Evolutionary conservation across 2,113 vertebrate genomes (phyloP).

Genomic region (Bubo scandiacus): DNA sequence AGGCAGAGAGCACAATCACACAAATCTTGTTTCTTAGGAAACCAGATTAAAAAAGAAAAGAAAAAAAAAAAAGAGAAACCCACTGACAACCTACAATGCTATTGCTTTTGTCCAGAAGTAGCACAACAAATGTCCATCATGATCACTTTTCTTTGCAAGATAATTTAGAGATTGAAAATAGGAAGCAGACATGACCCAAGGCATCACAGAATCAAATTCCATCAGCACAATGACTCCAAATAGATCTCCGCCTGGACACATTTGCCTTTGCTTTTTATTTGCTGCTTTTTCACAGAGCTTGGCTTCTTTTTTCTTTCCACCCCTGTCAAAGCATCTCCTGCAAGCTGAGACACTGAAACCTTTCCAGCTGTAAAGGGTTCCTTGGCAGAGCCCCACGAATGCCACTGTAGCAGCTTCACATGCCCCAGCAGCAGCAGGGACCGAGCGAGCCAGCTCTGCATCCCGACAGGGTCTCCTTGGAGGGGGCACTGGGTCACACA

Average conservation of each 20-base stretch:
- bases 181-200: background rate
- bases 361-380: background rate
- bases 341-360: background rate
- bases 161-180: conserved; percentile 1
- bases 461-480: background rate
- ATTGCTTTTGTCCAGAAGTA: background rate
- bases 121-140: conserved; percentile 5
- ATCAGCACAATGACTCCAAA: background rate
- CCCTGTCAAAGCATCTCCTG: background rate
- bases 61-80: background rate
- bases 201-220: conserved; percentile 32
- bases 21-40: conserved; percentile 38
- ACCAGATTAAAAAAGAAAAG: background rate
- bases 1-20: background rate
- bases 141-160: conserved; percentile 2
- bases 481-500: background rate
- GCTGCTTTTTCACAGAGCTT: background rate
- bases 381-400: background rate
- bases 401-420: background rate
- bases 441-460: background rate
- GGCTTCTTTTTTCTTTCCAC: background rate
- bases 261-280: conserved; percentile 27
- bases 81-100: background rate
- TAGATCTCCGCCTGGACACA: background rate
- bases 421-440: background rate